Percentiles rank a stretch among this genome's conserved stretches.
phyloP scores from a whole-genome alignment of 2,888 invertebrate species.

The Caenorhabditis sulstoni region DNA sequence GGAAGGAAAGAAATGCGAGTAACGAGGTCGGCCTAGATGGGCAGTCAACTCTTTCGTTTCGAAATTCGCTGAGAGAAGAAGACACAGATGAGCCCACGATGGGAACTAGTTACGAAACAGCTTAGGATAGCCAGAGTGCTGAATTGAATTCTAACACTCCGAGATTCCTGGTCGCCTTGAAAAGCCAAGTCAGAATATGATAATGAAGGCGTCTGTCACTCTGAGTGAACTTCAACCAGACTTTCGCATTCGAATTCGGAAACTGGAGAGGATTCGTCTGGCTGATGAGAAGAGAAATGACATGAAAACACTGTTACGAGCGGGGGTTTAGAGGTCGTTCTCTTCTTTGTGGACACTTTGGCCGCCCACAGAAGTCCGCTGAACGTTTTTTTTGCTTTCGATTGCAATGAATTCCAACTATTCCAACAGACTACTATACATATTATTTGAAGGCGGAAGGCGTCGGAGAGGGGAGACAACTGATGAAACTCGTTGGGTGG shows the following conservation, averaged over 20 bases:
- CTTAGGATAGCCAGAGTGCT: neutral
- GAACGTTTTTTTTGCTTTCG: neutral
- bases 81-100: neutral
- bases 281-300: slow-evolving; percentile 18
- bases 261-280: neutral
- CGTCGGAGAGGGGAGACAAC: slow-evolving; percentile 16
- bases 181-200: slow-evolving; percentile 30
- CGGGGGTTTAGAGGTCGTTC: slow-evolving; percentile 14
- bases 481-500: slow-evolving; percentile 59
- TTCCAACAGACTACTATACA: slow-evolving; percentile 23
- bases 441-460: slow-evolving; percentile 30
- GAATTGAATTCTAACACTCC: neutral
- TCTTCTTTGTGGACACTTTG: neutral
- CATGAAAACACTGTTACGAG: slow-evolving; percentile 10
- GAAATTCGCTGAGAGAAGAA: slow-evolving; percentile 14
- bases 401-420: slow-evolving; percentile 9
- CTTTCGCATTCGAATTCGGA: slow-evolving; percentile 1
- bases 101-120: neutral
- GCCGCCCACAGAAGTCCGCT: slow-evolving; percentile 2
- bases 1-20: slow-evolving; percentile 21
- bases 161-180: neutral
- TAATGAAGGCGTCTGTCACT: slow-evolving; percentile 48
- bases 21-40: slow-evolving; percentile 52
- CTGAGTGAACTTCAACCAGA: slow-evolving; percentile 32
- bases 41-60: slow-evolving; percentile 32